phyloP scores from a whole-genome alignment of 2,113 vertebrate genomes.

The Semicossyphus pulcher region DNA sequence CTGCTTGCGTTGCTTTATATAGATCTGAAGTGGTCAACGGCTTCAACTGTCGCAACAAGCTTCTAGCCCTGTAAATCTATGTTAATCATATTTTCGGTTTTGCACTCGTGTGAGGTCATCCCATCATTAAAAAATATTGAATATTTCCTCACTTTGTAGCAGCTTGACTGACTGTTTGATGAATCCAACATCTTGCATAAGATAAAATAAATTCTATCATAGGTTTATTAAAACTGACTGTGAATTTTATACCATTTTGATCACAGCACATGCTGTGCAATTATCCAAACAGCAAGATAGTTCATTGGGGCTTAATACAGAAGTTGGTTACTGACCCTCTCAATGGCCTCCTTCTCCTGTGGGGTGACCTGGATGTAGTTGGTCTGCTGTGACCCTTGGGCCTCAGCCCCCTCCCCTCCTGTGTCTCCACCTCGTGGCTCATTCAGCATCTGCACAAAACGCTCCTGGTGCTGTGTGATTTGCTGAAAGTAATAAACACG shows the following conservation, averaged over 20 bases:
- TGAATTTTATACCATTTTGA: too few species aligned
- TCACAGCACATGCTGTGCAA: too few species aligned
- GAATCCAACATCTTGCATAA: too few species aligned
- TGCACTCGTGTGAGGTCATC: neutral
- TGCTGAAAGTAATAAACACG: slow-evolving; percentile 69
- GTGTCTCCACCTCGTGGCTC: slow-evolving; percentile 77
- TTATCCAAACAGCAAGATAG: too few species aligned
- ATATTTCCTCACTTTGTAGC: neutral
- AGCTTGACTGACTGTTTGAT: neutral
- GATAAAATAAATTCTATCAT: too few species aligned
- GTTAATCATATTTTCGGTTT: too few species aligned
- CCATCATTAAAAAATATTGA: neutral
- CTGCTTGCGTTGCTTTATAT: too few species aligned
- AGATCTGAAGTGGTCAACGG: too few species aligned
- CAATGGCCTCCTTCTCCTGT: slow-evolving; percentile 86
- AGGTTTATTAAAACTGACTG: too few species aligned
- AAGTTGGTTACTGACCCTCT: slow-evolving; percentile 74
- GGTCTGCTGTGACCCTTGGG: slow-evolving; percentile 71
- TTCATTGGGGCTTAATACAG: neutral
- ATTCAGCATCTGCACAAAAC: slow-evolving; percentile 86
- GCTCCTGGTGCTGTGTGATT: slow-evolving; percentile 86
- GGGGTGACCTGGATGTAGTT: slow-evolving; percentile 87
- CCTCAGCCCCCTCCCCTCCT: slow-evolving; percentile 68
- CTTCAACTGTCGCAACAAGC: too few species aligned
- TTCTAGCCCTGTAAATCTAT: neutral